phyloP scores from a whole-genome alignment of 2,797 vertebrate genomes.

The Vultur gryphus region DNA sequence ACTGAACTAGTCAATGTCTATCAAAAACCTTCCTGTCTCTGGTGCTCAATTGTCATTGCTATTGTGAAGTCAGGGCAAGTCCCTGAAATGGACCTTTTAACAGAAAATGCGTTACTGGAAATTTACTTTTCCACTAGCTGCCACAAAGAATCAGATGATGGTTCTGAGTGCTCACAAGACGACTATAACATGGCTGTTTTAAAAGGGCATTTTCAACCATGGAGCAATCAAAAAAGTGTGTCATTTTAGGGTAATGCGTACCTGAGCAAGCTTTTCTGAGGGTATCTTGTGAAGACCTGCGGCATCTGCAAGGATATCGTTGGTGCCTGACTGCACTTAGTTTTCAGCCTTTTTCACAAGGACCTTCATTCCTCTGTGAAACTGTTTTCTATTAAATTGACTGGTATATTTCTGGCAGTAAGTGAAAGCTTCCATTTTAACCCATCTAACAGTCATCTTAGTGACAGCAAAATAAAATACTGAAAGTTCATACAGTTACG shows the following conservation, averaged over 20 bases:
- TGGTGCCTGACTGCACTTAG: neutral
- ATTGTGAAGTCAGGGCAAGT: neutral
- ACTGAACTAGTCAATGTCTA: neutral
- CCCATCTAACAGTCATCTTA: neutral
- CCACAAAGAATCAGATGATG: neutral
- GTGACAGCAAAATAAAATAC: conserved; percentile 21
- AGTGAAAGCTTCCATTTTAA: conserved; percentile 13
- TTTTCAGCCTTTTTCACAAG: neutral
- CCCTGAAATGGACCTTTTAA: neutral
- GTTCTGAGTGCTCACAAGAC: neutral
- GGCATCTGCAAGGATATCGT: neutral
- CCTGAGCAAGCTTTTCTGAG: neutral
- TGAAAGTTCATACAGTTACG: neutral
- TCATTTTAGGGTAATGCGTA: neutral
- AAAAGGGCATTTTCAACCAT: neutral
- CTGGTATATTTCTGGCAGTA: neutral
- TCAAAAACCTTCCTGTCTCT: neutral
- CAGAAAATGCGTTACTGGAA: neutral
- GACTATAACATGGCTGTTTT: neutral
- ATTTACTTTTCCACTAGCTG: neutral
- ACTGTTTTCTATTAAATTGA: neutral
- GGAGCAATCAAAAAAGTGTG: neutral
- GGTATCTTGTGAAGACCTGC: neutral
- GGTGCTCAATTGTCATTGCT: neutral
- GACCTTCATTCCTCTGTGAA: neutral